Conservation (phyloP, 2,888 invertebrate genomes). For the Leucoptera coffeella region DNA sequence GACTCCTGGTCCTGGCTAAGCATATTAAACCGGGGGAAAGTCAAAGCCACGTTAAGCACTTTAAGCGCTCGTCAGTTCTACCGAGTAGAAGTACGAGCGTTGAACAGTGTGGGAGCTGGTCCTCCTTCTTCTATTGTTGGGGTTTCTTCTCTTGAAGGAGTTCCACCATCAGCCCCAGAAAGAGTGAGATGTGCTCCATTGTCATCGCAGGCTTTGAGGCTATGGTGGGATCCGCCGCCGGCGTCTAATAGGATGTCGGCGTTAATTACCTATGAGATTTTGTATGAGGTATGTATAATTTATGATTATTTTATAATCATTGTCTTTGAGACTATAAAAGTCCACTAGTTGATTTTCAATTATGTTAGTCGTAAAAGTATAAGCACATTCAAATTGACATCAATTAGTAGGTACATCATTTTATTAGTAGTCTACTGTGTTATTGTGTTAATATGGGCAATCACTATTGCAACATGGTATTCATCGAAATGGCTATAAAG, state of each 20-base stretch:
- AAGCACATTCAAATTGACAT: too few relatives aligned
- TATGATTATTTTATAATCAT: too few relatives aligned
- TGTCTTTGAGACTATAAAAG: too few relatives aligned
- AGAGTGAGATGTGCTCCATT: constrained; percentile 67
- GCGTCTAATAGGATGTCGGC: constrained; percentile 50
- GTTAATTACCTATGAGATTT: constrained; percentile 76
- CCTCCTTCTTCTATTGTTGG: constrained; percentile 67
- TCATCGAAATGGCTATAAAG: too few relatives aligned
- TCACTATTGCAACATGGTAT: too few relatives aligned
- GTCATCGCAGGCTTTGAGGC: constrained; percentile 70
- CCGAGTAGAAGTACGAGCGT: constrained; percentile 71
- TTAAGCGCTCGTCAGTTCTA: constrained; percentile 74
- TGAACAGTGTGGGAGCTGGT: constrained; percentile 78
- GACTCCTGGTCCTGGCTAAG: constrained; percentile 59
- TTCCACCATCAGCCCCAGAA: constrained; percentile 70
- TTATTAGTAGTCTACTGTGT: too few relatives aligned
- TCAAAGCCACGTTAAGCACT: constrained; percentile 56
- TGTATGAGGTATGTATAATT: constrained; percentile 62
- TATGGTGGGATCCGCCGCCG: constrained; percentile 72
- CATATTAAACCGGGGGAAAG: constrained; percentile 74
- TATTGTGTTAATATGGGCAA: too few relatives aligned
- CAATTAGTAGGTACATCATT: too few relatives aligned
- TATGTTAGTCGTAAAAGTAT: too few relatives aligned
- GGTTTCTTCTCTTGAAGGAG: constrained; percentile 79
- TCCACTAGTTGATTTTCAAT: too few relatives aligned